A percentile compares a stretch with the other conserved stretches of the same genome.
These are phyloP conservation scores for Kryphioiulus occultus DNA, from an alignment of 2,888 invertebrate species.

Conservation along the genomic window DNA sequence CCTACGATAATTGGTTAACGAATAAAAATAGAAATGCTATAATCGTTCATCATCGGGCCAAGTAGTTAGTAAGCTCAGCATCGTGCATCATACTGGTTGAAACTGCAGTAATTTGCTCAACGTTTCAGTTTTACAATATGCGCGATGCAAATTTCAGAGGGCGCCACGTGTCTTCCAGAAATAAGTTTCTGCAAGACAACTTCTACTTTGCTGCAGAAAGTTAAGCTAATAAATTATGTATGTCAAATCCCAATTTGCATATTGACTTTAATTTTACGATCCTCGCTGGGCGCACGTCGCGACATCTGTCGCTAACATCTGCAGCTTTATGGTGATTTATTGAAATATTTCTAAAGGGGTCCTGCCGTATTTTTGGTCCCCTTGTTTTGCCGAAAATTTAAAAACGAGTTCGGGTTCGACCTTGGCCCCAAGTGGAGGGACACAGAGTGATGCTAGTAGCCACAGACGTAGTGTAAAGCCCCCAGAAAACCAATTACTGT, in stretches of 20 bases:
- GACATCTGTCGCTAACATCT: conserved; percentile 36
- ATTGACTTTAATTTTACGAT: not conserved
- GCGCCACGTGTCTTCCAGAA: too few species aligned
- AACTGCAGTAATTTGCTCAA: too few species aligned
- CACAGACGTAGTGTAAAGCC: not conserved
- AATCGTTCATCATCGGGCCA: not conserved
- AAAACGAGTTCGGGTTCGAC: not conserved
- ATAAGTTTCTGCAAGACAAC: too few species aligned
- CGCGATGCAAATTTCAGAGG: too few species aligned
- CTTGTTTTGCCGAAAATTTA: not conserved
- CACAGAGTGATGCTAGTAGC: not conserved
- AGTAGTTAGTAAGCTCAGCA: not conserved
- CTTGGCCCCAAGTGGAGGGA: not conserved
- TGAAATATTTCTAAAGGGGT: conserved; percentile 29
- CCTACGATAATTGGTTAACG: conserved; percentile 13
- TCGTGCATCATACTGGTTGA: too few species aligned
- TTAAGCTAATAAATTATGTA: not conserved
- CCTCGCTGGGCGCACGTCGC: not conserved
- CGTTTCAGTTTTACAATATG: too few species aligned
- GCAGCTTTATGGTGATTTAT: conserved; percentile 27
- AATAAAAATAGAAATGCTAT: conserved; percentile 10
- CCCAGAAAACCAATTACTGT: not conserved
- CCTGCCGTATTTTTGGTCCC: not conserved
- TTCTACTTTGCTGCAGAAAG: not conserved
- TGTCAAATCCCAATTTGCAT: not conserved